Base-by-base conservation (phyloP, 2,888 invertebrate species). In the Standfussiana lucernea region DNA sequence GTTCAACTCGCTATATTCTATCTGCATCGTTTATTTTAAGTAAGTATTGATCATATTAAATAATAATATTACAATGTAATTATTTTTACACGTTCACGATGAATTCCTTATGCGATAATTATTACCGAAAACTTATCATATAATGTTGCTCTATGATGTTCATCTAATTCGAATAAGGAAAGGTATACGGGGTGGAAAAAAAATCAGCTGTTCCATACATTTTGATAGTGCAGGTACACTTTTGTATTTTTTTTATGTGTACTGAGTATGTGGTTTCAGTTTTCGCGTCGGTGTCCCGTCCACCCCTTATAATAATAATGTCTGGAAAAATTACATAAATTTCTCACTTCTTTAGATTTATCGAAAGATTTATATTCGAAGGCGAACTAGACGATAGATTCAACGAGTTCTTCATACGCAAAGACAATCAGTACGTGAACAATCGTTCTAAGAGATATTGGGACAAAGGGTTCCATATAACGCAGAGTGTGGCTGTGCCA, bases 301-400 rank as follows among this genome's bases (percentile, higher is more conserved):
- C n/a, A n/a, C n/a, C n/a, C n/a, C n/a, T n/a, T n/a, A n/a, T n/a
- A n/a, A n/a, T n/a, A n/a, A n/a, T n/a, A n/a, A n/a, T n/a, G n/a
- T 53, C 45, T 15, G 28, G 50, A n/a, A 15, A 56, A 37, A 79
- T 56, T 45, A 32, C 47, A 47, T 1, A 7, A 59, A 37, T 37
- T 59, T 2, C 1, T 13, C 8, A 13, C 4, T 21, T 21, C 53
- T 56, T 81, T 90, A 97, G 97, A 79, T 97, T 98, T 91, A 97
- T 99, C 53, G 97, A 98, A 90, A 97, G 98, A 79, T 99, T 99
- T 98, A 97, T 99, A 80, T 98, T 98, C 90, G 98, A 98, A 92
- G 99, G 99, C 0, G 97, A 97, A 72, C 95, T 99, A 28, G 98
- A 98, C 82, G 99, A 99, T 93, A 97, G 97, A 24, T 98, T 97